Percentiles rank a stretch among this genome's conserved stretches.
These are phyloP conservation scores for Mustelus asterias DNA, from an alignment of 2,113 vertebrate genomes.

Conservation along the genomic window DNA sequence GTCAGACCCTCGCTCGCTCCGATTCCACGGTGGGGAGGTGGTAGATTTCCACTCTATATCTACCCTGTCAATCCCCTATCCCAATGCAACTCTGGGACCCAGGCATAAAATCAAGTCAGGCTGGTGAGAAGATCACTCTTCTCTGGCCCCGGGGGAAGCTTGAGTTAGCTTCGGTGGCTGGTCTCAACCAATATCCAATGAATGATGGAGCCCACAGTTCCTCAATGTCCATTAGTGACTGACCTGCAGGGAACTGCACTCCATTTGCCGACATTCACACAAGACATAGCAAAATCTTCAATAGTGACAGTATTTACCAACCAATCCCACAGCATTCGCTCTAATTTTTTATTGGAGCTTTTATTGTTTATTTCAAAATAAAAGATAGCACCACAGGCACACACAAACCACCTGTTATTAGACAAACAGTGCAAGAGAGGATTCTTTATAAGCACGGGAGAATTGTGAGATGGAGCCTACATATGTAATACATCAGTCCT, in stretches of 20 bases:
- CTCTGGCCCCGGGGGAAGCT: neutral
- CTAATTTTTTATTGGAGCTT: slow-evolving; percentile 8
- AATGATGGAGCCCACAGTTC: neutral
- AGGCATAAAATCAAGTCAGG: neutral
- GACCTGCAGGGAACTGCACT: neutral
- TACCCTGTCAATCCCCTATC: no score
- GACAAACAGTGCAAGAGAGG: neutral
- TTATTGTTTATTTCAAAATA: slow-evolving; percentile 31
- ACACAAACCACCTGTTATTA: neutral
- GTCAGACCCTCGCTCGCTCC: no score
- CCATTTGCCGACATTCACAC: neutral
- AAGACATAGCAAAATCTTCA: neutral
- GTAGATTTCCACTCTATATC: no score
- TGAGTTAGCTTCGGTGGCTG: neutral
- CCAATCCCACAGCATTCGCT: neutral
- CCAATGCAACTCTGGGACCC: neutral
- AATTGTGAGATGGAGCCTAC: neutral
- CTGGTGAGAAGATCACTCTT: neutral
- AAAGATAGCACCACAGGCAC: slow-evolving; percentile 5
- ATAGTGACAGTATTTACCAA: neutral
- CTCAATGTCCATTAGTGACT: neutral
- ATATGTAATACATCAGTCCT: neutral
- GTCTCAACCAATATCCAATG: neutral
- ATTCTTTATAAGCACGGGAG: neutral
- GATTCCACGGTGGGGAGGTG: no score